A percentile compares a stretch with the other conserved stretches of the same genome.
phyloP scores from a whole-genome alignment of 2,113 vertebrate genomes.

The Gymnogyps californianus region DNA sequence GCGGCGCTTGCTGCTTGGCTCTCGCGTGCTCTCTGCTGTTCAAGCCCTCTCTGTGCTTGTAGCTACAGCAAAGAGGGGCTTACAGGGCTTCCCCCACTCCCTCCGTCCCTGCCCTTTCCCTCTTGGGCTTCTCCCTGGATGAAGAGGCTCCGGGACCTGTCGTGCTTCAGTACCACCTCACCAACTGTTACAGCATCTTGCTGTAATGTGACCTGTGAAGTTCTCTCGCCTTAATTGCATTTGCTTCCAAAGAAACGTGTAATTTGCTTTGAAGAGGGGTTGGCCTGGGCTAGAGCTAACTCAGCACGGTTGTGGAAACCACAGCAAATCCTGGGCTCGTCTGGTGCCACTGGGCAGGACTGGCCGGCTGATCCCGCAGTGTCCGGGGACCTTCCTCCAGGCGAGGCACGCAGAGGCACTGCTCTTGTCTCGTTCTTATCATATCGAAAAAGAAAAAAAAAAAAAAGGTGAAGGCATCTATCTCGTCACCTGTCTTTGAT shows the following conservation, averaged over 20 bases:
- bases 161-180: fast-evolving
- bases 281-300: neutral
- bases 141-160: neutral
- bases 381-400: neutral
- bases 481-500: neutral
- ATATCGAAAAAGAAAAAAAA: neutral
- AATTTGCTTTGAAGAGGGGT: neutral
- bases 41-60: neutral
- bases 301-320: neutral
- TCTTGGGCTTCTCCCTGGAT: neutral
- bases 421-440: neutral
- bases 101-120: neutral
- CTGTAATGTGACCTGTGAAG: neutral
- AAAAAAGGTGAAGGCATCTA: neutral
- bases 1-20: neutral
- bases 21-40: neutral
- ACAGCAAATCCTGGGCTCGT: neutral
- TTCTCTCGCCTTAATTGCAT: neutral
- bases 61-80: neutral
- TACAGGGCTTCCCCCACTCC: neutral
- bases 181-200: neutral
- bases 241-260: neutral
- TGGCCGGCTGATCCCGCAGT: fast-evolving
- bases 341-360: neutral
- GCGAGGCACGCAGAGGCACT: neutral